Evolutionary conservation across 2,797 vertebrate species (phyloP), one percentile per base, ranked within the genome.

Genomic region (Brachymystax lenok): DNA sequence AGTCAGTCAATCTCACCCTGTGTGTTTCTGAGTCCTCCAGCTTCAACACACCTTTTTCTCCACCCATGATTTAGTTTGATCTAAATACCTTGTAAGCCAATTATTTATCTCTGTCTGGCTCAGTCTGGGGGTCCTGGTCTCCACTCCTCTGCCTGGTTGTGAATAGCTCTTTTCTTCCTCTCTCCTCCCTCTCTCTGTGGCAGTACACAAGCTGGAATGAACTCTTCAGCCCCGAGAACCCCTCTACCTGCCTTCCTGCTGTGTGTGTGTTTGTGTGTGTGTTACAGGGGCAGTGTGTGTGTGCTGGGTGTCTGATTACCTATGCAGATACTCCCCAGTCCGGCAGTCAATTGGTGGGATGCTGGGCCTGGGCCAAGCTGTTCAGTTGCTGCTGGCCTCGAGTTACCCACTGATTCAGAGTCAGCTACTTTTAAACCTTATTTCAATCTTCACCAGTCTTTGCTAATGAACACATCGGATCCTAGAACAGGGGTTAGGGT

Each of bases 251-350:
- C n/a, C 28, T 71, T 17, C 77, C 35, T 10, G 56, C 70, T 64
- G 56, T 66, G 69, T 33, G 10, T 71, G 59, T 54, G 10, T 64
- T 17, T 70, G 51, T 70, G 79, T 79, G 50, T 75, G 64, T 75
- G 27, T 80, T 73, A 67, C 16, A 50, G 16, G 30, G 30, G 27
- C 30, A 35, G 33, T 69, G 67, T 54, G 70, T 71, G 40, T 51
- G 24, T 51, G 21, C 30, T 70, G 50, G 86, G 94, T 94, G 87
- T 94, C 92, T 82, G 21, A 69, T 94, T 93, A 90, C 93, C 30
- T 54, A 77, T 77, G 67, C 72, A 89, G 90, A 89, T 92, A 91
- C 85, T 92, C 86, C 91, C 91, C 88, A 33, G 70, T 79, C 70
- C 82, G 76, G 80, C 87, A 79, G 81, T 75, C 74, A 71, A 77